Base-by-base conservation (phyloP, 1,140 invertebrate species). In the Ruditapes philippinarum region DNA sequence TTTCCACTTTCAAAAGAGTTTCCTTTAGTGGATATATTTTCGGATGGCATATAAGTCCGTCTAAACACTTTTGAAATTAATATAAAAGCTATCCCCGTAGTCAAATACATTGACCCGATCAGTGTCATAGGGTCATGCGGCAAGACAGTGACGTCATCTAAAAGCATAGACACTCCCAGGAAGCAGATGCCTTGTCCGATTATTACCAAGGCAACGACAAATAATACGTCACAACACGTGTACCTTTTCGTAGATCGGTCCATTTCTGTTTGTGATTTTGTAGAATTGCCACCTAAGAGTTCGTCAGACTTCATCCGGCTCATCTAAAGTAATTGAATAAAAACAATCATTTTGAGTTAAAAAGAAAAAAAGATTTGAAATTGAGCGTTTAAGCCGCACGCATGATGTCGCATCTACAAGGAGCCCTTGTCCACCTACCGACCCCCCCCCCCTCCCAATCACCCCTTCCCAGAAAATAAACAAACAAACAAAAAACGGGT, bases 11-110 rank as follows among this genome's bases (percentile, higher is more conserved):
- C 9, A 51, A 22, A 22, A 4, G 9, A 4, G 4, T 19, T 25
- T 57, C 54, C 54, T n/a, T 57, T 4, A n/a, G 54, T 5, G n/a
- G 54, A n/a, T 12, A 25, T 57, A 9, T 57, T 19, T 22, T 5
- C 9, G 9, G 5, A 12, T 12, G 9, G 25, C 42, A 5, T 45
- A 5, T 14, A 5, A 14, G 7, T 62, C 25, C 25, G 1, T 62
- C 3, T 14, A 70, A 4, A 70, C 12, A 70, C 17, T 19, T 70
- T 70, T 11, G 65, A 70, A 19, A 70, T 36, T 22, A 70, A 1
- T 22, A 70, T 22, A 38, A 78, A 78, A 19, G 45, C 14, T 36
- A 78, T 78, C 17, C 74, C 74, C 74, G 54, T 78, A 1, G 28
- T 4, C 17, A n/a, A 1, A 54, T 78, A 78, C 74, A 78, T 78